phyloP scores from a whole-genome alignment of 2,888 invertebrate genomes.

The Blastobasis adustella region DNA sequence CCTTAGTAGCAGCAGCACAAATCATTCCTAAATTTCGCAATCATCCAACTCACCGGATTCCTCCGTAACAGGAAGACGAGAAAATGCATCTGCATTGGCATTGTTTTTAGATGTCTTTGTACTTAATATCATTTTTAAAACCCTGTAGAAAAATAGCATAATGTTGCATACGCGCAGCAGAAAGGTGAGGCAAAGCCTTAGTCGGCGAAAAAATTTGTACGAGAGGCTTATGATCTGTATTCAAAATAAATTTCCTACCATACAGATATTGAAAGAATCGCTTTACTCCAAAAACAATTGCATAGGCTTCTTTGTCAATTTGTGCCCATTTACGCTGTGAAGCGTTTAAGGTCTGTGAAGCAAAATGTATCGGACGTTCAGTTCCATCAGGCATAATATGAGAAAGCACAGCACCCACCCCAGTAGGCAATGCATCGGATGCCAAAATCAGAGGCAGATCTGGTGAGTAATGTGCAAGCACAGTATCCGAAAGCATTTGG shows the following conservation, averaged over 20 bases:
- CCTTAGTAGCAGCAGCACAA: too few relatives aligned
- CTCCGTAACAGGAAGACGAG: too few relatives aligned
- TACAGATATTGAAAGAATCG: slow-evolving; percentile 2
- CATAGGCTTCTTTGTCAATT: background rate
- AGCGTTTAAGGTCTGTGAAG: background rate
- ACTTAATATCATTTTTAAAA: slow-evolving; percentile 2
- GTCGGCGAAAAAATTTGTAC: background rate
- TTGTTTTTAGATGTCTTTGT: slow-evolving; percentile 1
- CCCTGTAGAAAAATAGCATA: slow-evolving; percentile 5
- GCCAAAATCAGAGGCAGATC: slow-evolving; percentile 2
- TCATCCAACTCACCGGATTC: too few relatives aligned
- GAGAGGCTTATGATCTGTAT: slow-evolving; percentile 1
- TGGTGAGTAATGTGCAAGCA: background rate
- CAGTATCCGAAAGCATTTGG: slow-evolving; percentile 1
- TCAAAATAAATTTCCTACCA: slow-evolving; percentile 1
- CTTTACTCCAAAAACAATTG: background rate
- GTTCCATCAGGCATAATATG: slow-evolving; percentile 4
- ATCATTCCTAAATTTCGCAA: too few relatives aligned
- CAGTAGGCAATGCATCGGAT: slow-evolving; percentile 6
- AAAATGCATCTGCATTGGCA: slow-evolving; percentile 1
- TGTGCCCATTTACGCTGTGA: background rate
- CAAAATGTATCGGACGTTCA: slow-evolving; percentile 3
- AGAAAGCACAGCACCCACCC: slow-evolving; percentile 4
- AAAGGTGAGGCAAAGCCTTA: background rate
- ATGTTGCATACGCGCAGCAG: slow-evolving; percentile 2